phyloP scores from a whole-genome alignment of 2,113 vertebrate genomes.

The Platysternon megacephalum region DNA sequence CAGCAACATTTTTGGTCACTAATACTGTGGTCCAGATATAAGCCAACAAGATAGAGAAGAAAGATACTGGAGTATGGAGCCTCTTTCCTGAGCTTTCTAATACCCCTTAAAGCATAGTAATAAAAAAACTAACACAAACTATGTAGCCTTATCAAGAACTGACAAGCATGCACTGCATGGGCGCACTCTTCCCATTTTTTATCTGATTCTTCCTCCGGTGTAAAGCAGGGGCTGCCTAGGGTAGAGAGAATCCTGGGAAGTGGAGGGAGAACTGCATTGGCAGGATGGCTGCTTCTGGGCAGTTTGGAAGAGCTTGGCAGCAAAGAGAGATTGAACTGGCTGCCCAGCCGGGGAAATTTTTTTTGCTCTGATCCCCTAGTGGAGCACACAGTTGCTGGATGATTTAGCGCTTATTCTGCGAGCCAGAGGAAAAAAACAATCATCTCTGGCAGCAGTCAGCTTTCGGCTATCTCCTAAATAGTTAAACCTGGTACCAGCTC shows the following conservation, averaged over 20 bases:
- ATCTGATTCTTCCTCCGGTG: neutral
- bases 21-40: neutral
- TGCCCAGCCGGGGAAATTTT: constrained; percentile 45
- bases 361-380: constrained; percentile 59
- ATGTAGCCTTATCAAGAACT: neutral
- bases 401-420: constrained; percentile 45
- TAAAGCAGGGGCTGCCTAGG: neutral
- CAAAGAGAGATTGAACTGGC: neutral
- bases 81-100: neutral
- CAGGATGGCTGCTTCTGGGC: constrained; percentile 13
- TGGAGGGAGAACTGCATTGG: neutral
- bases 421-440: constrained; percentile 70
- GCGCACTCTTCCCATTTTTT: neutral
- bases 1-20: neutral
- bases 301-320: constrained; percentile 50
- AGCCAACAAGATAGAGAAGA: neutral
- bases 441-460: constrained; percentile 41
- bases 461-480: constrained; percentile 65
- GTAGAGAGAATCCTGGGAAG: neutral
- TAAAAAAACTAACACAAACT: neutral
- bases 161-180: neutral
- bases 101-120: neutral
- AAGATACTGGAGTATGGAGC: neutral
- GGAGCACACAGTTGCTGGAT: constrained; percentile 45
- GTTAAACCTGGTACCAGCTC: constrained; percentile 59